Evolutionary conservation across 2,888 invertebrate species (phyloP), one percentile per base, ranked within the genome.

Genomic region (Parthenolecanium corni): DNA sequence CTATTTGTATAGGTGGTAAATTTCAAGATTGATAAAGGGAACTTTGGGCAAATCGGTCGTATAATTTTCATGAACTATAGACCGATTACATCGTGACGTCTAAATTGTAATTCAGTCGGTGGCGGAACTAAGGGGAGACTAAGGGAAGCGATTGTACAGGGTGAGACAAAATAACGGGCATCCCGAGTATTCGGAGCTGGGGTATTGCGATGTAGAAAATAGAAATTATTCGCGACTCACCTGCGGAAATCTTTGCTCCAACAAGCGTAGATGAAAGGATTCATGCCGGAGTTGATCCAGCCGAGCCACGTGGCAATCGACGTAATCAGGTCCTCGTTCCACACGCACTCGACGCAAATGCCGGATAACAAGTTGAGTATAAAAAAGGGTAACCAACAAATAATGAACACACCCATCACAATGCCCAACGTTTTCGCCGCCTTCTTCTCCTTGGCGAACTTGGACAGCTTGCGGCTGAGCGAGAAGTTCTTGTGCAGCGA

Each of bases 341-440:
- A 83, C 69, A 92, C 89, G 75, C 92, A 92, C 40, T 67, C 53
- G 66, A 84, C 80, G 75, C 92, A 90, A 72, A 96, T 86, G 18
- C 93, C 95, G 51, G 89, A 88, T 70, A 94, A 76, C 63, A 96
- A 78, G 75, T 95, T 95, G 68, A 91, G 89, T 67, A 95, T 90
- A 74, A 96, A 96, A 76, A 96, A 96, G 66, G 96, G 96, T 69
- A 95, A 79, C 95, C 95, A 96, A 74, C 95, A 96, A 68, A 94
- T 83, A 72, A 95, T 93, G 74, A 95, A 95, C 12, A 92, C 91
- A 64, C 94, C 94, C 86, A 95, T 93, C 69, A 95, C 94, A 72
- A 95, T 94, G 52, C 94, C 95, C 68, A 96, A 76, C 9, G 95
- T 96, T 76, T 95, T 95, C 3, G 96, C 96, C 9, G 96, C 96